Evolutionary conservation across 92 coral and sea anemone species (phyloP), one percentile per base, ranked within the genome.

Genomic region (Palythoa grandis): DNA sequence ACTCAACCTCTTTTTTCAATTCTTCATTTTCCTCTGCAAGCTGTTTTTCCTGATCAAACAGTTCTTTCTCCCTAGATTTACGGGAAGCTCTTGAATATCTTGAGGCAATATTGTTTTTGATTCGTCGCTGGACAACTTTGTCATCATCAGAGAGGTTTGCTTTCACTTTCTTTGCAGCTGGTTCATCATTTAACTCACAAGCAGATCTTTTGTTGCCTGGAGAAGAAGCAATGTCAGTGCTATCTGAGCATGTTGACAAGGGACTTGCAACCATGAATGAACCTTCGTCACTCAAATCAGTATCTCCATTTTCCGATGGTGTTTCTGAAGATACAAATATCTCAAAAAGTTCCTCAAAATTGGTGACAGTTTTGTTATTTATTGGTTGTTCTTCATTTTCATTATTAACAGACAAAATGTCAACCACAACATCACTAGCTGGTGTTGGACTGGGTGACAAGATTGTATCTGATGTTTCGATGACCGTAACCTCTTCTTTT

Each of bases 101-200:
- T 0, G 99, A 97, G 6, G 99, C 99, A 76, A 86, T 87, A 83
- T 97, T 97, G 86, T 97, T 97, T 86, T 97, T 97, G 60, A 91
- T 66, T 73, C 99, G 86, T 53, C 99, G 87, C 72, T 87, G 83
- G 17, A 85, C 84, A 69, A 73, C 80, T 74, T 82, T 93, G 79
- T 92, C 98, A 82, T 1, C 25, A 3, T 66, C 85, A 22, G 7
- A 0, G 0, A 11, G 16, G 47, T 22, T 7, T 5, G 47, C 24
- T 24, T 65, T 80, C 9, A 7, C 3, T 57, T 52, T 63, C n/a
- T 82, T 84, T 43, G 35, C 19, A 53, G 35, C 3, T 5, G 74
- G 82, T 35, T 73, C 75, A 37, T 57, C 52, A 16, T 72, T 16
- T 58, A 50, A 56, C 22, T 82, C 86, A 52, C 52, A 25, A 24